A percentile compares a stretch with the other conserved stretches of the same genome.
phyloP scores from a whole-genome alignment of 2,113 vertebrate genomes.

The Nibea coibor region DNA sequence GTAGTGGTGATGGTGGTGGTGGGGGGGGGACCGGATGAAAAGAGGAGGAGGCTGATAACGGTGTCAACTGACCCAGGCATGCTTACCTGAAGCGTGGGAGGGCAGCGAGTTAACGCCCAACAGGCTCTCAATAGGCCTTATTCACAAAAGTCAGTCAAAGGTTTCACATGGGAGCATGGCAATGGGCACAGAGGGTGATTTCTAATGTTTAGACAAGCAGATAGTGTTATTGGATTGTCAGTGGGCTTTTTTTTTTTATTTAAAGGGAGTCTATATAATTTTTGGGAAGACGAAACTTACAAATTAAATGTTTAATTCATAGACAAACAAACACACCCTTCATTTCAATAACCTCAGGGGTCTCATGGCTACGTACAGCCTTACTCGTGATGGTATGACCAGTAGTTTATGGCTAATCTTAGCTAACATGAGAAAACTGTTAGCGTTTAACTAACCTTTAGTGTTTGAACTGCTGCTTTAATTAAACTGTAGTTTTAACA shows the following conservation, averaged over 20 bases:
- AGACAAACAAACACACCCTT: not conserved
- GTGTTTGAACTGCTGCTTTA: not conserved
- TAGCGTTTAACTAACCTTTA: not conserved
- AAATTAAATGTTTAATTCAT: not conserved
- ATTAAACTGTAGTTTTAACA: not conserved
- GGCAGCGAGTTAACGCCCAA: conserved; percentile 73
- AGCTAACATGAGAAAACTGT: not conserved
- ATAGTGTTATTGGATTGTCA: conserved; percentile 65
- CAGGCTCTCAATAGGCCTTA: conserved; percentile 79
- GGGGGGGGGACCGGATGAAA: conserved; percentile 62
- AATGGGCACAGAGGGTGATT: conserved; percentile 43
- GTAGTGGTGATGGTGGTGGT: conserved; percentile 14
- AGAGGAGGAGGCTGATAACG: conserved; percentile 70
- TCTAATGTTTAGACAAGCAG: conserved; percentile 72
- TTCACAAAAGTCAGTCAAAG: conserved; percentile 80
- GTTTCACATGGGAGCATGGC: conserved; percentile 75
- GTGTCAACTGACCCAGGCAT: conserved; percentile 62
- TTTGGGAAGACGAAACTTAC: not conserved
- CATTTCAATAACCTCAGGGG: not conserved
- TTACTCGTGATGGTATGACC: not conserved
- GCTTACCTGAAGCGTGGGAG: conserved; percentile 76
- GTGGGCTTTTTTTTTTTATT: not conserved
- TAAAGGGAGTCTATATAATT: not conserved
- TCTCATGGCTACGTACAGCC: too few species aligned
- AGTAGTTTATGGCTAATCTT: too few species aligned